phyloP scores from a whole-genome alignment of 2,113 vertebrate genomes.

The Dromaius novaehollandiae region DNA sequence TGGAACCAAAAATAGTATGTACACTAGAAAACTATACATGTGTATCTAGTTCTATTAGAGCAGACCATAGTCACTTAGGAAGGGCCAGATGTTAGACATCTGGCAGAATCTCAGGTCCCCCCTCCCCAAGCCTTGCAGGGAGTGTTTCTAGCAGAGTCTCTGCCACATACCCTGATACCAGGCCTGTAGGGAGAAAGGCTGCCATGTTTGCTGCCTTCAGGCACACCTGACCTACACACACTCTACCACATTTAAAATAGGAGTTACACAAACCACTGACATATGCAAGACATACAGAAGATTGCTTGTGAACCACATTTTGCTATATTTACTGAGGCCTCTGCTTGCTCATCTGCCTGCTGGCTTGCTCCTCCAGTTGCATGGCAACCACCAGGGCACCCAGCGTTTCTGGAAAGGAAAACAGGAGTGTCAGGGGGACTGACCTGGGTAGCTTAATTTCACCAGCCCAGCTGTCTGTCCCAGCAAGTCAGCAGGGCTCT shows the following conservation, averaged over 20 bases:
- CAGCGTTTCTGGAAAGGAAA: conserved; percentile 67
- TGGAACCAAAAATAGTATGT: background rate
- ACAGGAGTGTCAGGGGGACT: background rate
- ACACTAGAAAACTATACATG: background rate
- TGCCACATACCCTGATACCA: background rate
- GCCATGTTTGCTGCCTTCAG: background rate
- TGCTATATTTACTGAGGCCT: conserved; percentile 60
- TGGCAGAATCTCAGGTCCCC: background rate
- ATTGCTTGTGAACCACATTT: conserved; percentile 20
- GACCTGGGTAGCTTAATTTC: background rate
- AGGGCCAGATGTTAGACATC: background rate
- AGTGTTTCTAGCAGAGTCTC: background rate
- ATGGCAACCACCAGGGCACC: conserved; percentile 73
- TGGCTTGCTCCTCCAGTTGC: conserved; percentile 80
- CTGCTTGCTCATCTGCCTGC: conserved; percentile 73
- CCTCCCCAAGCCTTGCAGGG: background rate
- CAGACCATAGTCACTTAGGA: background rate
- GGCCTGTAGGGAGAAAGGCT: background rate
- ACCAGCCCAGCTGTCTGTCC: background rate
- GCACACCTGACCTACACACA: accelerated
- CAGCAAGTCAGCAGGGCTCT: background rate
- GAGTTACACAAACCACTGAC: conserved; percentile 11
- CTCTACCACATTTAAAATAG: background rate
- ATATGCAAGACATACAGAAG: background rate
- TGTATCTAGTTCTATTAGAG: background rate